Evolutionary conservation across 2,888 invertebrate species (phyloP), one percentile per base, ranked within the genome.

Genomic region (Malthinus flaveolus): DNA sequence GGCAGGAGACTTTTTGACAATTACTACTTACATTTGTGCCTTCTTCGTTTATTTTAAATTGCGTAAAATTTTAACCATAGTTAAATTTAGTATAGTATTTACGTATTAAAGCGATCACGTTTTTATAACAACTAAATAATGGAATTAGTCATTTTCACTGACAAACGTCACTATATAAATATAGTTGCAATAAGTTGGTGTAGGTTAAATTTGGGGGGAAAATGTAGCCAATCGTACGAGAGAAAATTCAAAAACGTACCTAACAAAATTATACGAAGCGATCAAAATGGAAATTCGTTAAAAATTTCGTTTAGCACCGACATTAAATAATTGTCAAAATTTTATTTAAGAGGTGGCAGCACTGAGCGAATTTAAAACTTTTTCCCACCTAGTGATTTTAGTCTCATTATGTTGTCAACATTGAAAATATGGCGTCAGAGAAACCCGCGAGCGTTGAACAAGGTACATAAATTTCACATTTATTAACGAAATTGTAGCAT

Each of bases 371-470:
- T 23, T 23, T 23, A 23, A 23, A 23, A 23, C 23, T 23, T 23
- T 23, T 23, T 23, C 32, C n/a, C 32, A 11, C 12, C 15, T 49
- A 10, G 55, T 42, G 34, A 12, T 23, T 48, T 56, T 59, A 9
- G 32, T 44, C 33, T 33, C 35, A 7, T 46, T 44, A 9, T 13
- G 67, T 75, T 76, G 76, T 75, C 62, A 68, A 57, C 63, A 69
- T 62, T 72, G 73, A 70, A 75, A 74, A 84, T 83, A 87, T 87
- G 87, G 87, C 87, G 80, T 82, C 85, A 77, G 85, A 85, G 80
- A 84, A 84, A 78, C 83, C 85, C 81, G 81, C 82, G 75, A 81
- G 77, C 79, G 81, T 81, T 77, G 82, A 84, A 78, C 81, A 84
- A 80, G 86, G 87, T 87, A 83, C 78, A 62, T 65, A 65, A 68